These are phyloP conservation scores for Saguinus imperator DNA, from an alignment of 2,113 vertebrate species.

Conservation along the genomic window DNA sequence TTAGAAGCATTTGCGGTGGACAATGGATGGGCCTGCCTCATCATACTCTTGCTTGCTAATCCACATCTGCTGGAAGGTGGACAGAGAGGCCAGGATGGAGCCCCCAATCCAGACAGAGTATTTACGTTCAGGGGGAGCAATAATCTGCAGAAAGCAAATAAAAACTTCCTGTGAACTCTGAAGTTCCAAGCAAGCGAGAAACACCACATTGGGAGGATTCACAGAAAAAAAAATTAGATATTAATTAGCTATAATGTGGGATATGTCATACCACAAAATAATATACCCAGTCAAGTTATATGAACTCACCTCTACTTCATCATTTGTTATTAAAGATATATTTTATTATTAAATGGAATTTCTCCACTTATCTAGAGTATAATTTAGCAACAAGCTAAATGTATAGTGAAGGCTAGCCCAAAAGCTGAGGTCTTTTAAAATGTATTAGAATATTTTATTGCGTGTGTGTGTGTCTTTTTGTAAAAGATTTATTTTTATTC, in stretches of 20 bases:
- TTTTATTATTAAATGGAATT: neutral
- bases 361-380: neutral
- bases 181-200: neutral
- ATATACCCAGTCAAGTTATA: neutral
- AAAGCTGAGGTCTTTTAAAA: slow-evolving; percentile 15
- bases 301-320: neutral
- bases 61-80: slow-evolving; percentile 98
- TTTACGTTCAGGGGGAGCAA: slow-evolving; percentile 92
- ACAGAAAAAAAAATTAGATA: neutral
- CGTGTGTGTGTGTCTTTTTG: neutral
- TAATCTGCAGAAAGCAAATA: slow-evolving; percentile 86
- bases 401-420: neutral
- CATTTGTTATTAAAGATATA: neutral
- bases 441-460: neutral
- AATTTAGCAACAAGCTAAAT: neutral
- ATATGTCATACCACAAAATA: neutral
- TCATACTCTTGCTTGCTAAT: slow-evolving; percentile 97
- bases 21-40: slow-evolving; percentile 94
- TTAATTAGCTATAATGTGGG: neutral
- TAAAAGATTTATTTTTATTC: slow-evolving; percentile 36
- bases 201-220: neutral
- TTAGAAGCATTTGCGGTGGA: slow-evolving; percentile 97
- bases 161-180: slow-evolving; percentile 15
- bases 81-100: slow-evolving; percentile 90
- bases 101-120: slow-evolving; percentile 92